These are phyloP conservation scores for Diplosoma virens DNA, from an alignment of 23 tunicate genomes.

Conservation along the genomic window DNA sequence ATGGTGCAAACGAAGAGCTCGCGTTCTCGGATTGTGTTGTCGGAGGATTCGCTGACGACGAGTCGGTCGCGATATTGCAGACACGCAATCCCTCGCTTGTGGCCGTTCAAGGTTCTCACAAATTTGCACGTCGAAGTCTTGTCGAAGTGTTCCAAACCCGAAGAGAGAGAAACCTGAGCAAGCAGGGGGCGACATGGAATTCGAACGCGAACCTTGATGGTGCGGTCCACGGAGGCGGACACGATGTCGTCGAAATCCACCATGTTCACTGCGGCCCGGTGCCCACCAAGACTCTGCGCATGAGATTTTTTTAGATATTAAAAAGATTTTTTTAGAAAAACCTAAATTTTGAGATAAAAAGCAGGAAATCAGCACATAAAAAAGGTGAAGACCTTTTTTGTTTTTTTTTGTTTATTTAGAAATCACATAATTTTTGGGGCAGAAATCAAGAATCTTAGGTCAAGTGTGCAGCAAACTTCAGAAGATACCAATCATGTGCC, in stretches of 20 bases:
- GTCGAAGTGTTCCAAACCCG: slow-evolving; percentile 94
- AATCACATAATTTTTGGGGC: too few species aligned
- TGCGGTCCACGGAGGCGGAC: slow-evolving; percentile 96
- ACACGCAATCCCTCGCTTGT: slow-evolving; percentile 96
- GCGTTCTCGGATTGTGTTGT: slow-evolving; percentile 91
- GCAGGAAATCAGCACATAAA: too few species aligned
- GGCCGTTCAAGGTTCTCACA: slow-evolving; percentile 94
- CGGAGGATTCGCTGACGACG: slow-evolving; percentile 97
- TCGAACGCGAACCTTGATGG: slow-evolving; percentile 91
- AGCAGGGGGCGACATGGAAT: not conserved
- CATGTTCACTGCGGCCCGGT: slow-evolving; percentile 97
- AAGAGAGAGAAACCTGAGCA: not conserved
- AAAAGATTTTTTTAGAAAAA: too few species aligned
- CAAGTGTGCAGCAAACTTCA: too few species aligned
- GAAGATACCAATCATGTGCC: too few species aligned
- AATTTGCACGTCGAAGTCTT: slow-evolving; percentile 82
- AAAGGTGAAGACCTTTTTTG: too few species aligned
- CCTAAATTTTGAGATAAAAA: too few species aligned
- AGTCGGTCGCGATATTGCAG: slow-evolving; percentile 88
- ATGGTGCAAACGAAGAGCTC: too few species aligned
- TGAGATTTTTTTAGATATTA: slow-evolving; percentile 89
- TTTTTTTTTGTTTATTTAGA: too few species aligned
- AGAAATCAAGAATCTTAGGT: too few species aligned
- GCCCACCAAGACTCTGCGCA: slow-evolving; percentile 93
- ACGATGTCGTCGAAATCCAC: slow-evolving; percentile 99